phyloP scores from a whole-genome alignment of 2,113 vertebrate species.

The Muntiacus reevesi region DNA sequence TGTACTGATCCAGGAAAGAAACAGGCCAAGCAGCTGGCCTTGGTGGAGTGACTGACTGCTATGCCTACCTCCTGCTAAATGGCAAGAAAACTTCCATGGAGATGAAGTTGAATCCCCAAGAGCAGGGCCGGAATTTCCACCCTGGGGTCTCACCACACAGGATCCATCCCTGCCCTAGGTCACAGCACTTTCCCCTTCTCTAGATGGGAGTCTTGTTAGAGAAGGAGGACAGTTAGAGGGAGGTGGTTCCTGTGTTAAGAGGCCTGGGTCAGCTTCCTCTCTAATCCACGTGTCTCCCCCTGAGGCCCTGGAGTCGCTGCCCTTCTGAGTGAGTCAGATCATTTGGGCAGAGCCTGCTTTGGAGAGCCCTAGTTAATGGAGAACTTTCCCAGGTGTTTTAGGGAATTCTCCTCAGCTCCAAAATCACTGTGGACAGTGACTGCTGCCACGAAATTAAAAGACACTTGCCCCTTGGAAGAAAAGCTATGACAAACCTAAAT shows the following conservation, averaged over 20 bases:
- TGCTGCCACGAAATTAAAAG: neutral
- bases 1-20: neutral
- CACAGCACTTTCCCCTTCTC: neutral
- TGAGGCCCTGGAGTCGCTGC: neutral
- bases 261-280: neutral
- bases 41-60: neutral
- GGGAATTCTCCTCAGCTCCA: neutral
- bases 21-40: neutral
- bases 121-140: neutral
- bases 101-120: neutral
- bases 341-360: neutral
- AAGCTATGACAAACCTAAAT: neutral
- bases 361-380: neutral
- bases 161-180: neutral
- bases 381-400: neutral
- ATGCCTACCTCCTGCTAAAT: neutral
- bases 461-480: neutral
- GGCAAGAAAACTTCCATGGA: neutral
- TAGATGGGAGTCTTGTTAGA: neutral
- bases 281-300: neutral
- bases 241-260: neutral
- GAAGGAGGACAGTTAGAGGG: neutral
- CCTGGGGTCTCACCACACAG: neutral
- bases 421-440: neutral
- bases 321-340: neutral